Evolutionary conservation across 2,888 invertebrate genomes (phyloP).

Genomic region (Diogma glabrata): DNA sequence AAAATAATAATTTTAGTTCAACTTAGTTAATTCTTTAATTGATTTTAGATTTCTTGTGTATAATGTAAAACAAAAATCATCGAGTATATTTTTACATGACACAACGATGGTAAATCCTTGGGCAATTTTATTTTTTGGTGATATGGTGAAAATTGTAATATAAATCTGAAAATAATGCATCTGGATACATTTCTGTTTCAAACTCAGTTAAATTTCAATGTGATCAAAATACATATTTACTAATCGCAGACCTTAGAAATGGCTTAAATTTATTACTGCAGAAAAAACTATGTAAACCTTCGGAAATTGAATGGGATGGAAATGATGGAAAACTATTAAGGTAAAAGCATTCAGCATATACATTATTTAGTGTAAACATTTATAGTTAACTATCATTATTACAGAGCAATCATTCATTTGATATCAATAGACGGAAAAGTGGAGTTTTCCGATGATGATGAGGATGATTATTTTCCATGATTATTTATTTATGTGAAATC

Average conservation of each 20-base stretch:
- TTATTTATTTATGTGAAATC: too few relatives aligned
- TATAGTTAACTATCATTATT: too few relatives aligned
- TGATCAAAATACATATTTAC: conserved; percentile 29
- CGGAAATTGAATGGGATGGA: conserved; percentile 45
- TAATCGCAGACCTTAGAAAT: conserved; percentile 44
- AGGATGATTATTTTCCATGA: too few relatives aligned
- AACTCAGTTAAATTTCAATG: conserved; percentile 40
- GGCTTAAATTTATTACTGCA: conserved; percentile 52
- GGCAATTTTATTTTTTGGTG: conserved; percentile 78
- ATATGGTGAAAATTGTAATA: conserved; percentile 39
- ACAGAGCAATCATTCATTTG: conserved; percentile 10
- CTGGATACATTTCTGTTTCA: conserved; percentile 32
- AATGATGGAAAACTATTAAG: conserved; percentile 44
- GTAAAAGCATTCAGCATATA: too few relatives aligned
- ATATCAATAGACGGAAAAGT: conserved; percentile 2
- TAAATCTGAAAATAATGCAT: conserved; percentile 27
- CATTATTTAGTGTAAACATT: too few relatives aligned
- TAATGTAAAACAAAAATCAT: conserved; percentile 57
- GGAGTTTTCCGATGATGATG: conserved; percentile 7
- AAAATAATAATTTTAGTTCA: too few relatives aligned
- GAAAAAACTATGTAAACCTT: conserved; percentile 57
- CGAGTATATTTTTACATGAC: conserved; percentile 60
- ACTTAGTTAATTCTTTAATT: too few relatives aligned
- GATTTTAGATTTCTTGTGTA: too few relatives aligned
- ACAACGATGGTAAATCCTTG: conserved; percentile 70